phyloP scores from a whole-genome alignment of 1,140 invertebrate genomes.

The Lethocerus indicus region DNA sequence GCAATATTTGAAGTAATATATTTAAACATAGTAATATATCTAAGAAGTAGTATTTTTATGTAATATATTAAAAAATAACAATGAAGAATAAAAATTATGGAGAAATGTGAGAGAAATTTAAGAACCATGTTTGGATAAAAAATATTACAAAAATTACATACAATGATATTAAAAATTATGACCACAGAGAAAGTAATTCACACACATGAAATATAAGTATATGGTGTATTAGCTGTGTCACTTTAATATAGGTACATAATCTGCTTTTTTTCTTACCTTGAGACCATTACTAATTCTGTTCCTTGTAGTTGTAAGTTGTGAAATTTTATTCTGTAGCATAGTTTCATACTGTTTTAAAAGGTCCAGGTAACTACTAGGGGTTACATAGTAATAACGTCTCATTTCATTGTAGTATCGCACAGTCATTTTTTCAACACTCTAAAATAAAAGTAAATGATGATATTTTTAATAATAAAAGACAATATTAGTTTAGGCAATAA shows the following conservation, averaged over 20 bases:
- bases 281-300: slow-evolving; percentile 61
- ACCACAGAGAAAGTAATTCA: too few species aligned
- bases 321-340: slow-evolving; percentile 43
- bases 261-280: slow-evolving; percentile 33
- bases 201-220: too few species aligned
- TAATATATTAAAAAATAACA: neutral
- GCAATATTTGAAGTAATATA: too few species aligned
- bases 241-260: too few species aligned
- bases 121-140: neutral
- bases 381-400: slow-evolving; percentile 70
- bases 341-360: slow-evolving; percentile 60
- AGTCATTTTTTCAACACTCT: slow-evolving; percentile 60
- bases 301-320: slow-evolving; percentile 43
- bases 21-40: too few species aligned
- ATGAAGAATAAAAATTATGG: neutral
- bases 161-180: too few species aligned
- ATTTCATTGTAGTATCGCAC: slow-evolving; percentile 61
- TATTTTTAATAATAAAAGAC: too few species aligned
- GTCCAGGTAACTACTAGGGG: slow-evolving; percentile 76
- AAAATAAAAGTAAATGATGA: slow-evolving; percentile 20
- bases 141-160: too few species aligned
- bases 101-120: neutral
- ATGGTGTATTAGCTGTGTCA: too few species aligned
- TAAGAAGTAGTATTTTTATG: too few species aligned
- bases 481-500: too few species aligned